phyloP scores from a whole-genome alignment of 2,888 invertebrate genomes.

The Dolichopus griseipennis region DNA sequence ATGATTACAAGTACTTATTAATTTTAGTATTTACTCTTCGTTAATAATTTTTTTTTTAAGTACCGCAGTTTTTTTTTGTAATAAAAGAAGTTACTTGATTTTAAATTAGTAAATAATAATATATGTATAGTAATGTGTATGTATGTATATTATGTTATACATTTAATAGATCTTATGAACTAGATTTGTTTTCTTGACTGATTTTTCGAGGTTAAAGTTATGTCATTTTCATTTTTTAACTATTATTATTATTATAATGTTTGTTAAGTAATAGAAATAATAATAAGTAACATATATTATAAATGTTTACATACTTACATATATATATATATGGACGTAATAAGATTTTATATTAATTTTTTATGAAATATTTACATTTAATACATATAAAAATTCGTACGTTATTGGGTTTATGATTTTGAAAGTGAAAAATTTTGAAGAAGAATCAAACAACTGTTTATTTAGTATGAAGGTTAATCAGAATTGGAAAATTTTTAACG shows the following conservation, averaged over 20 bases:
- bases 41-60: no score
- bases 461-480: no score
- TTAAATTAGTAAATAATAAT: neutral
- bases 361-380: no score
- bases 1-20: no score
- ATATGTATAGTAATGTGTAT: neutral
- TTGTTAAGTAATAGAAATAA: neutral
- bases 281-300: neutral
- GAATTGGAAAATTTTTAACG: no score
- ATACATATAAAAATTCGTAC: neutral
- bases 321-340: neutral
- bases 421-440: neutral
- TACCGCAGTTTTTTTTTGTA: no score
- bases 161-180: neutral
- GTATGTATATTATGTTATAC: no score
- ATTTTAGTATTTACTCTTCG: no score
- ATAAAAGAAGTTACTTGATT: no score
- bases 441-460: no score
- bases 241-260: neutral
- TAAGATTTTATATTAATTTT: neutral
- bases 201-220: neutral
- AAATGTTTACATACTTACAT: neutral
- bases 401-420: constrained; percentile 1
- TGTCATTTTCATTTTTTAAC: neutral
- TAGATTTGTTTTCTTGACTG: neutral